Evolutionary conservation across 2,888 invertebrate genomes (phyloP), one percentile per base, ranked within the genome.

Genomic region (Andricus curvator): DNA sequence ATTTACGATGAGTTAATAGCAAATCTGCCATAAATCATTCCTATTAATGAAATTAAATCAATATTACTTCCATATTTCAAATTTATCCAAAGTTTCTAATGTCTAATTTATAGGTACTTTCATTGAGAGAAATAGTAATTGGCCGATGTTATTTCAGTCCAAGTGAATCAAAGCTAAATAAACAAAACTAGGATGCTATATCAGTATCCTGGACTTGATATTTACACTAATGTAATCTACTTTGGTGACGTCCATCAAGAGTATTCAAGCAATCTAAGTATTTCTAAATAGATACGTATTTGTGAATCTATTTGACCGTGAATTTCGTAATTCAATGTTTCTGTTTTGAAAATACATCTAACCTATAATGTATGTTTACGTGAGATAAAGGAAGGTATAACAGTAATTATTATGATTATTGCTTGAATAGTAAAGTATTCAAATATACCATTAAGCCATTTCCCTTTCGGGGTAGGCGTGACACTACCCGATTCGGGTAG

Each of bases 181-280:
- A 74, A 56, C 33, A 22, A 67, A 41, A 41, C 41, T 1, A 13
- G 37, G 4, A 41, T 2, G 51, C 51, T 60, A 20, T 25, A 25
- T 44, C 25, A 29, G 8, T 56, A 22, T n/a, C 74, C 51, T 29
- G 70, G 11, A 60, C 60, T 60, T 60, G 17, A 20, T 74, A 13
- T 74, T 74, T 60, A n/a, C 51, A 74, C 33, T 37, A 60, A 74
- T 74, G 60, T 56, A 37, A 74, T 74, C 2, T 60, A 37, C 56
- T 51, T 6, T 56, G 33, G 33, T 6, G 33, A 33, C 0, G 20
- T 68, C 8, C 29, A 70, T 74, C 13, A 74, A 37, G 56, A 37
- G 74, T 29, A 51, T 33, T 37, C 0, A 60, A 74, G n/a, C 56
- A 3, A 33, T 15, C 20, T 37, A 37, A 33, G 8, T 56, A 74